Evolutionary conservation across 2,797 vertebrate species (phyloP).

Genomic region (Caiman crocodilus): DNA sequence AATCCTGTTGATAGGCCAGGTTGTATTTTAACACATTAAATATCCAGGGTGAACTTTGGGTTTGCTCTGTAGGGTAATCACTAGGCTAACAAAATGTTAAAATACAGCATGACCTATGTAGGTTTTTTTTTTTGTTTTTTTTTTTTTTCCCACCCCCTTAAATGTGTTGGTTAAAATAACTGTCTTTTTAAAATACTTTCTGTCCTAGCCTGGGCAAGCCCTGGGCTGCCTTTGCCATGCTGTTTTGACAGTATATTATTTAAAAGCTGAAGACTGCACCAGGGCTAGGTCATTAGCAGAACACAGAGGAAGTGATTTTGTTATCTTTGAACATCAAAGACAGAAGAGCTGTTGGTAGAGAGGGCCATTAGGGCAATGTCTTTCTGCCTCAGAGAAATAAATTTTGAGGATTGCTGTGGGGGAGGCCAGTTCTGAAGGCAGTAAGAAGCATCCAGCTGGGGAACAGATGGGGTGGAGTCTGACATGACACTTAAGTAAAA

Average conservation of each 20-base stretch:
- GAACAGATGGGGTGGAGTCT: conserved; percentile 40
- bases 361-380: conserved; percentile 30
- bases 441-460: conserved; percentile 69
- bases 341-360: conserved; percentile 4
- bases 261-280: conserved; percentile 27
- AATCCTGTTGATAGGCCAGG: background rate
- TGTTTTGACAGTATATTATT: conserved; percentile 23
- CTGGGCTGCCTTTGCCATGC: background rate
- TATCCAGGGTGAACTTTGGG: background rate
- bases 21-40: background rate
- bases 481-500: conserved; percentile 43
- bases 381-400: conserved; percentile 67
- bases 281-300: conserved; percentile 40
- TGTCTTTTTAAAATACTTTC: background rate
- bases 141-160: no score
- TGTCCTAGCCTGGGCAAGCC: background rate
- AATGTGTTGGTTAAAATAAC: background rate
- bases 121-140: background rate
- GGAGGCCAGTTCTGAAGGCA: conserved; percentile 51
- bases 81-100: conserved; percentile 1
- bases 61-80: background rate
- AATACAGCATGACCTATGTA: background rate
- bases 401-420: conserved; percentile 36
- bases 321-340: conserved; percentile 61
- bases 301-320: conserved; percentile 59